phyloP scores from a whole-genome alignment of 2,888 invertebrate species.

The Lasioglossum morio region DNA sequence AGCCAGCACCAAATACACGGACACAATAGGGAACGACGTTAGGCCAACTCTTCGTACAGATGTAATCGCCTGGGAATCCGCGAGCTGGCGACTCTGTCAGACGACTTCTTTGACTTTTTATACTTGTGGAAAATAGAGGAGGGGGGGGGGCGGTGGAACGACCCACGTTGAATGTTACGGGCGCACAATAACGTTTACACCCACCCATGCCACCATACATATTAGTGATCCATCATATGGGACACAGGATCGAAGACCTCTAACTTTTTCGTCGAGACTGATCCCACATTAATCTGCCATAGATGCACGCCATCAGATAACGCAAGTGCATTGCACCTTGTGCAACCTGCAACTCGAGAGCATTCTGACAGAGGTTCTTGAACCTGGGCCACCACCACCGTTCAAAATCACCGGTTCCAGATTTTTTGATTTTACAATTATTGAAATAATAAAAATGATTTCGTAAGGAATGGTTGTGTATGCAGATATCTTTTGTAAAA shows the following conservation, averaged over 20 bases:
- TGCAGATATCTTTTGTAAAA: too few relatives aligned
- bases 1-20: constrained; percentile 53
- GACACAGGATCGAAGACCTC: constrained; percentile 40
- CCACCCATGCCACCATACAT: constrained; percentile 54
- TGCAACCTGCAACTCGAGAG: background rate
- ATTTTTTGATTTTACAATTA: too few relatives aligned
- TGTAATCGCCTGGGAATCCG: constrained; percentile 84
- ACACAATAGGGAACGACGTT: constrained; percentile 57
- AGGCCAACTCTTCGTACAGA: constrained; percentile 76
- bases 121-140: constrained; percentile 31
- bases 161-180: constrained; percentile 47
- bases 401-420: too few relatives aligned
- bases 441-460: too few relatives aligned
- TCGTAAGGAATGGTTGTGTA: too few relatives aligned
- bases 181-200: constrained; percentile 49
- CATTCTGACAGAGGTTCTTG: background rate
- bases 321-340: constrained; percentile 43
- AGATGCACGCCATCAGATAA: constrained; percentile 60
- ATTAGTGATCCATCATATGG: constrained; percentile 74
- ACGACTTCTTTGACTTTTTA: constrained; percentile 54
- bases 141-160: constrained; percentile 9
- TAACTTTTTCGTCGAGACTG: constrained; percentile 52
- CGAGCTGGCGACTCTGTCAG: constrained; percentile 65
- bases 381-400: background rate
- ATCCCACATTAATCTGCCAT: constrained; percentile 72